These are phyloP conservation scores for Nilaparvata lugens DNA, from an alignment of 1,140 invertebrate genomes.

Conservation along the genomic window DNA sequence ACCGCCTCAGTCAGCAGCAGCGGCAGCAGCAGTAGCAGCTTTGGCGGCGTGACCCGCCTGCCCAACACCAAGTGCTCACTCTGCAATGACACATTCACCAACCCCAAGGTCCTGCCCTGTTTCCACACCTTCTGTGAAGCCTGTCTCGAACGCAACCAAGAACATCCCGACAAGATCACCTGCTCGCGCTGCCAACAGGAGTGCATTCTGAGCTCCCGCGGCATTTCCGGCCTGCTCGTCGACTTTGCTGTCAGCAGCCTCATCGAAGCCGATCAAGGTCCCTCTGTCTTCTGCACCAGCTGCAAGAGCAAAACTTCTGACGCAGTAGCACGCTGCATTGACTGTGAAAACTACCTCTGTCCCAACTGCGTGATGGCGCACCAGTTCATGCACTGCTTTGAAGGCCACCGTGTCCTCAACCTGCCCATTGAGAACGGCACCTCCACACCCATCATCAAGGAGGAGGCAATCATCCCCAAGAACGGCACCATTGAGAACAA, in stretches of 20 bases:
- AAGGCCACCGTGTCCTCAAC: slow-evolving; percentile 82
- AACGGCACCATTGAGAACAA: slow-evolving; percentile 43
- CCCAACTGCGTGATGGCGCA: slow-evolving; percentile 95
- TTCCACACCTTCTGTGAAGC: slow-evolving; percentile 74
- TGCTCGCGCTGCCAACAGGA: slow-evolving; percentile 74
- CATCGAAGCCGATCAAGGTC: slow-evolving; percentile 25
- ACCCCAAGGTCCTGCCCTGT: slow-evolving; percentile 66
- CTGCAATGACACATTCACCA: slow-evolving; percentile 66
- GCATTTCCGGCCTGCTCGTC: slow-evolving; percentile 50
- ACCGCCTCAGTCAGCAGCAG: slow-evolving; percentile 46
- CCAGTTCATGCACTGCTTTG: slow-evolving; percentile 97
- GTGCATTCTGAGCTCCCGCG: slow-evolving; percentile 47
- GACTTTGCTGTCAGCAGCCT: slow-evolving; percentile 55
- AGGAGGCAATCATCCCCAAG: slow-evolving; percentile 32
- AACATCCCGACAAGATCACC: slow-evolving; percentile 65
- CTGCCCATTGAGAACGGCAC: slow-evolving; percentile 46
- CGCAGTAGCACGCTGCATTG: slow-evolving; percentile 84
- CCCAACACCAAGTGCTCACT: slow-evolving; percentile 54
- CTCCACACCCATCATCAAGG: slow-evolving; percentile 17
- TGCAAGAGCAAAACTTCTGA: slow-evolving; percentile 79
- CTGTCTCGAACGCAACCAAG: slow-evolving; percentile 64
- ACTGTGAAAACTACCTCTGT: slow-evolving; percentile 92
- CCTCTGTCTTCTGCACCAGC: slow-evolving; percentile 61
- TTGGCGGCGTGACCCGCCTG: slow-evolving; percentile 39
- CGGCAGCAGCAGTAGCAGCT: slow-evolving; percentile 66